Conservation (phyloP, 2,113 vertebrate species). For the Daubentonia madagascariensis region DNA sequence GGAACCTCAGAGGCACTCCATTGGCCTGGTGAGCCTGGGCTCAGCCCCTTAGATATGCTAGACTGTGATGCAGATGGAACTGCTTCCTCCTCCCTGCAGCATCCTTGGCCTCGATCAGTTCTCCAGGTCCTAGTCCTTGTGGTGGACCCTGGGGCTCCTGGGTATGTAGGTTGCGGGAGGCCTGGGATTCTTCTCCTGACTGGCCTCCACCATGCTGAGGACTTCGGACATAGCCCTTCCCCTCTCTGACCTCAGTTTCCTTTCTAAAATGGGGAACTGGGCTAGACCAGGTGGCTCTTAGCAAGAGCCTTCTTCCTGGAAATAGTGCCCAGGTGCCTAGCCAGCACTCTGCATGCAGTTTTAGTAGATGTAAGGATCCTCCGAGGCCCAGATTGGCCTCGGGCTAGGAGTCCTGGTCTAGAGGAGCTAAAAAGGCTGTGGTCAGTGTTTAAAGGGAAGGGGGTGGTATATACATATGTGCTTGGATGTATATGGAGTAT, state of each 20-base stretch:
- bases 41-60: neutral
- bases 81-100: neutral
- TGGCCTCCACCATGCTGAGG: neutral
- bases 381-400: neutral
- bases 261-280: neutral
- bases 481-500: too few relatives aligned
- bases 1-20: neutral
- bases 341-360: too few relatives aligned
- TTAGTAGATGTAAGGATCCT: too few relatives aligned
- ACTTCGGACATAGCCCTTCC: neutral
- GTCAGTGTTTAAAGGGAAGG: neutral
- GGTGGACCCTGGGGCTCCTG: neutral
- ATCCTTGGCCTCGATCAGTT: fast-evolving
- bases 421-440: neutral
- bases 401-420: neutral
- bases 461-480: neutral
- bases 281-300: neutral
- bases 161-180: too few relatives aligned
- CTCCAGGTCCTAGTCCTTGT: neutral
- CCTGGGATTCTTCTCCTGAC: neutral
- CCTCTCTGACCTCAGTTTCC: neutral
- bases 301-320: neutral
- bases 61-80: fast-evolving
- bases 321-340: neutral
- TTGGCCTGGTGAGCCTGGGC: neutral